phyloP scores from a whole-genome alignment of 1,140 invertebrate genomes.

The Ceratosolen solmsi region DNA sequence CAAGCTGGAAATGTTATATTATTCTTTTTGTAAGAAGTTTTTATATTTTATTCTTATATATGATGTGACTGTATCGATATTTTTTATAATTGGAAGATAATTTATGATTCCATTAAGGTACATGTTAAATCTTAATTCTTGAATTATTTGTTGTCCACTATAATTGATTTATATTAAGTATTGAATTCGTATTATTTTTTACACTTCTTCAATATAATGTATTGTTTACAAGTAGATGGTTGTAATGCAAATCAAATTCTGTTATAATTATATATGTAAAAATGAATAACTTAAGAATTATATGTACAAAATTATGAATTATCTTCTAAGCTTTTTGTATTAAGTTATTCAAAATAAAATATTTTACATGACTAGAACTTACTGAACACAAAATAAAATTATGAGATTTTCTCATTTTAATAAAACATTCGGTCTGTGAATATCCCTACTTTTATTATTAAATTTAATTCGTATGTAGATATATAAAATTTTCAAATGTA shows the following conservation, averaged over 20 bases:
- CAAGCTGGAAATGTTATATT: conserved; percentile 46
- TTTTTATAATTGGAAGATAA: conserved; percentile 34
- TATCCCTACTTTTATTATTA: conserved; percentile 28
- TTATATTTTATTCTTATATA: conserved; percentile 46
- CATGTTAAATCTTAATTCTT: neutral
- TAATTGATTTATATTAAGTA: neutral
- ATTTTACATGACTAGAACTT: conserved; percentile 19
- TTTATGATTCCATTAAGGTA: conserved; percentile 10
- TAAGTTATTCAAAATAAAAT: conserved; percentile 22
- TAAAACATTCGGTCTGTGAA: neutral
- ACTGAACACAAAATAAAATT: conserved; percentile 23
- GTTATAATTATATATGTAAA: neutral
- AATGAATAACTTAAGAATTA: neutral
- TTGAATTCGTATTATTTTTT: neutral
- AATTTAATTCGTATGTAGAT: conserved; percentile 24
- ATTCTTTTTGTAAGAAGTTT: conserved; percentile 46
- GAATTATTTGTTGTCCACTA: neutral
- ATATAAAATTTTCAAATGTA: conserved; percentile 37
- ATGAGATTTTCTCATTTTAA: no score
- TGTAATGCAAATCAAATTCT: neutral
- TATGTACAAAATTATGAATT: conserved; percentile 22
- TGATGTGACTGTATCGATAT: conserved; percentile 41
- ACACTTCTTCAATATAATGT: neutral
- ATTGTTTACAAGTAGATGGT: neutral
- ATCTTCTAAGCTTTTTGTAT: conserved; percentile 6